Base-by-base conservation (phyloP, 1,140 invertebrate genomes). In the Copidosoma floridanum region DNA sequence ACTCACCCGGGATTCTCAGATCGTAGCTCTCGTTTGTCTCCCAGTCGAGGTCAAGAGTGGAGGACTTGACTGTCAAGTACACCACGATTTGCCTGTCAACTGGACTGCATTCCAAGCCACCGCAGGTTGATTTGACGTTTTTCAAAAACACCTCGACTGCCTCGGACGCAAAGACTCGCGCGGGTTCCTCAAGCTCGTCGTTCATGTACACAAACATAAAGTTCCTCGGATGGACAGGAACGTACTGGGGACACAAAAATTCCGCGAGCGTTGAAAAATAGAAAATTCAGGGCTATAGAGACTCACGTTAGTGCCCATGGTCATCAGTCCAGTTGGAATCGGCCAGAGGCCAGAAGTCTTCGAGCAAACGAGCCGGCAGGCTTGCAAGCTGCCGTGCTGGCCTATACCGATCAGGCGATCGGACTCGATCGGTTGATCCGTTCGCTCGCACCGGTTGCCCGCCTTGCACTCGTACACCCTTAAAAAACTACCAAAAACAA, bases 321-420 rank as follows among this genome's bases (percentile, higher is more conserved):
- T 69, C 10, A 74, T 80, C 0, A 71, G 71, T 3, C 74, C 82
- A 0, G 85, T 88, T 5, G 89, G 89, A 64, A 82, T 74, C 0
- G 89, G 89, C 89, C 89, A 92, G 14, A 91, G 78, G 1, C 84
- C 81, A 0, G 87, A 86, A 66, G 83, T 85, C 38, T 79, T 73
- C 8, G 87, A 87, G 72, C 89, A 91, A 0, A 85, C 82, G 1
- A 89, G 77, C 21, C 87, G 79, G 66, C 89, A 92, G 29, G 78
- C 71, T 10, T 72, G 71, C 7, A 80, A 37, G 21, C 73, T 76
- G 12, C 68, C 63, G 38, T 74, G 68, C 26, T 50, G 47, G 82
- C 2, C 89, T 75, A 23, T 85, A 77, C 65, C 89, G 90, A 43
- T 75, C 68, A 11, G 70, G 67, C 61, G 1, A 12, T 1, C 10